phyloP scores from a whole-genome alignment of 2,797 vertebrate genomes.

The Gouania willdenowi region DNA sequence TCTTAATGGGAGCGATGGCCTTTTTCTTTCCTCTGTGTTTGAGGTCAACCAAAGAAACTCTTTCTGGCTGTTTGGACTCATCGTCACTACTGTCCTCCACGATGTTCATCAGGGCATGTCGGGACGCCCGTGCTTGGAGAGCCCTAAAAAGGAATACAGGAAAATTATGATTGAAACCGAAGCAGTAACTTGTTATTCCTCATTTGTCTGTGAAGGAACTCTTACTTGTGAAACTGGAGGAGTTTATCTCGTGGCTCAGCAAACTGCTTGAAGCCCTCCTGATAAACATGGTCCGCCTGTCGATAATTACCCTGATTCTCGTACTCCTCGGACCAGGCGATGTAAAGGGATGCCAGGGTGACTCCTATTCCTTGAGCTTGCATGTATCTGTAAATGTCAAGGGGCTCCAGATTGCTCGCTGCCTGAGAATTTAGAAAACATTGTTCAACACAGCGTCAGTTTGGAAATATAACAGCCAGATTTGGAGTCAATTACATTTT shows the following conservation, averaged over 20 bases:
- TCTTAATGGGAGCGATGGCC: conserved; percentile 78
- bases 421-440: conserved; percentile 69
- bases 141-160: conserved; percentile 65
- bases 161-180: neutral
- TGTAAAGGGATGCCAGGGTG: conserved; percentile 83
- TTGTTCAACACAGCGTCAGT: neutral
- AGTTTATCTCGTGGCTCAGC: conserved; percentile 88
- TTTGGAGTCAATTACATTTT: no score
- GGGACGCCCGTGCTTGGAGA: conserved; percentile 89
- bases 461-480: conserved; percentile 1
- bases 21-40: conserved; percentile 89
- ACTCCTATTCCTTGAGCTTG: conserved; percentile 85
- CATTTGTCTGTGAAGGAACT: neutral
- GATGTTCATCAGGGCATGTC: conserved; percentile 80
- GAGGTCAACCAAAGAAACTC: conserved; percentile 81
- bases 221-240: conserved; percentile 86
- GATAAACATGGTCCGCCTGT: conserved; percentile 87
- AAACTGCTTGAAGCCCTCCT: conserved; percentile 82
- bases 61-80: conserved; percentile 70
- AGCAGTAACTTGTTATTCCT: neutral
- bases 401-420: conserved; percentile 79
- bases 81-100: conserved; percentile 58
- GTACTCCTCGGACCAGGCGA: conserved; percentile 91
- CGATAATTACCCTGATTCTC: conserved; percentile 84
- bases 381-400: conserved; percentile 90